Conservation (phyloP, 2,797 vertebrate species). For the Ctenopoma kingsleyae region DNA sequence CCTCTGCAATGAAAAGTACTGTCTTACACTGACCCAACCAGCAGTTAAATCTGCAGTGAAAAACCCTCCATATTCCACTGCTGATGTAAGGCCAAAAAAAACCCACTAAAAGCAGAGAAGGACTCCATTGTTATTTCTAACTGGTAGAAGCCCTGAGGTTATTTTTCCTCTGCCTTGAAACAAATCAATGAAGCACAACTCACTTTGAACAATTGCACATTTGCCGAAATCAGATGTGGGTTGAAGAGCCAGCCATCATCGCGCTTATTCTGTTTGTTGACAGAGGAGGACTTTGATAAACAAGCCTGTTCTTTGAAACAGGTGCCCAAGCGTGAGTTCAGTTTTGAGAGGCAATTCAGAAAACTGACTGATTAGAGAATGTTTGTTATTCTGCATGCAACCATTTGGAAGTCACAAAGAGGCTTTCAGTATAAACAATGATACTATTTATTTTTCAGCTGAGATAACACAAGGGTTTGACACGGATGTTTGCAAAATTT, state of each 20-base stretch:
- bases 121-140: constrained; percentile 84
- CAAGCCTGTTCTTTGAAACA: constrained; percentile 76
- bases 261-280: constrained; percentile 76
- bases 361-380: constrained; percentile 67
- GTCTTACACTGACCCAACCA: constrained; percentile 36
- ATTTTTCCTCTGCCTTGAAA: constrained; percentile 84
- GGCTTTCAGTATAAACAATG: constrained; percentile 41
- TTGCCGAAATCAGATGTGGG: constrained; percentile 82
- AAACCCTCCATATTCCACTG: constrained; percentile 56
- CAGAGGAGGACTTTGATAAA: constrained; percentile 78
- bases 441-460: constrained; percentile 41
- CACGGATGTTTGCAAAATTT: constrained; percentile 40
- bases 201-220: constrained; percentile 85
- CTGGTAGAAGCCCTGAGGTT: constrained; percentile 81
- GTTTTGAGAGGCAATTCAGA: constrained; percentile 62
- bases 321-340: constrained; percentile 69
- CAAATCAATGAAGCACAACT: constrained; percentile 84
- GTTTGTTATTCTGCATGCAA: constrained; percentile 73
- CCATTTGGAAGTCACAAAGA: constrained; percentile 55
- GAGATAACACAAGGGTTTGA: constrained; percentile 29
- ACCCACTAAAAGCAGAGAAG: constrained; percentile 74
- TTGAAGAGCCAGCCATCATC: constrained; percentile 74
- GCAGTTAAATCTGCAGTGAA: constrained; percentile 50
- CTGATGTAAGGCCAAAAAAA: constrained; percentile 66
- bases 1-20: constrained; percentile 17